A percentile compares a stretch with the other conserved stretches of the same genome.
Conservation (phyloP, 2,888 invertebrate genomes). For the Drosophila cracens region DNA sequence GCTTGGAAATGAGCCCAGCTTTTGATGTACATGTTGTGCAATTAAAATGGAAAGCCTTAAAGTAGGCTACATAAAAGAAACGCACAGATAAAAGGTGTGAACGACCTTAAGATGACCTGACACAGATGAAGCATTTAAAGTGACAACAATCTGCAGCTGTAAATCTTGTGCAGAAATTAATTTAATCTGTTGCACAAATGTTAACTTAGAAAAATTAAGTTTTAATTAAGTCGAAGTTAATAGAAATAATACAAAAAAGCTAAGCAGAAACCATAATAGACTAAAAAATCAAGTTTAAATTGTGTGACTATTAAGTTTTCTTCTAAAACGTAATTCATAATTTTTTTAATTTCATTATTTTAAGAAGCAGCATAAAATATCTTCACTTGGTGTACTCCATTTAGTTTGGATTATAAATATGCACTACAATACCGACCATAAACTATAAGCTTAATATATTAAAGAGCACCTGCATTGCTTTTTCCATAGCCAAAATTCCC, state of each 20-base stretch:
- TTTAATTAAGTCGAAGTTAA: neutral
- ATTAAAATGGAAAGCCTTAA: slow-evolving; percentile 40
- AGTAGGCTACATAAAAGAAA: slow-evolving; percentile 11
- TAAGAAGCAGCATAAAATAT: neutral
- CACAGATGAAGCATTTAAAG: neutral
- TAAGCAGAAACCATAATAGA: neutral
- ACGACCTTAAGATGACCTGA: slow-evolving; percentile 5
- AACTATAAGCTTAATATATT: neutral
- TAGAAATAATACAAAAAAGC: neutral
- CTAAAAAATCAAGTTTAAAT: neutral
- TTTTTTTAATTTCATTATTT: neutral
- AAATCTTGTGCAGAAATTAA: neutral
- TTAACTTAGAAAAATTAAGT: neutral
- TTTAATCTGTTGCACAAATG: neutral
- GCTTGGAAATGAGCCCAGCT: slow-evolving; percentile 62
- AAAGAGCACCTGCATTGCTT: neutral
- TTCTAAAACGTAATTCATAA: too few relatives aligned
- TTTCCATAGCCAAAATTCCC: slow-evolving; percentile 2
- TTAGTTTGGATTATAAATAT: neutral
- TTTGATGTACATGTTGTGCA: slow-evolving; percentile 52
- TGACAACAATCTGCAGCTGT: neutral
- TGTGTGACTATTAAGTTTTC: neutral
- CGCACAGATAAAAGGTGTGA: neutral
- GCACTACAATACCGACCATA: neutral
- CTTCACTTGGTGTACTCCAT: too few relatives aligned